Conservation (phyloP, 2,113 vertebrate species). For the Amphiprion percula region DNA sequence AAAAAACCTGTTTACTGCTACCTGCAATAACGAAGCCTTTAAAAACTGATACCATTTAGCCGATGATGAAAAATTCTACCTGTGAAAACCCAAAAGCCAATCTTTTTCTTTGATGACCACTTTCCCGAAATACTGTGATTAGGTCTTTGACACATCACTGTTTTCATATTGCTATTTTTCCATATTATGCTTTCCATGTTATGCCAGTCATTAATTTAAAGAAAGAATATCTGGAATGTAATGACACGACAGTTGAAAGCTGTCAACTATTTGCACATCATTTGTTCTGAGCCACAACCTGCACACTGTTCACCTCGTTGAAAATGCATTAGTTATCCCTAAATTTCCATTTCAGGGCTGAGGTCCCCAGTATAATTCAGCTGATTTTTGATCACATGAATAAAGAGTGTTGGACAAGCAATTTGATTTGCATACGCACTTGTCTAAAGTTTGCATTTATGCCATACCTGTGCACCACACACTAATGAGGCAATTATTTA, state of each 20-base stretch:
- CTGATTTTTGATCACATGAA: conserved; percentile 77
- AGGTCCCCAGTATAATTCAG: conserved; percentile 62
- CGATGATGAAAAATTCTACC: conserved; percentile 37
- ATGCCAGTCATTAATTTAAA: conserved; percentile 1
- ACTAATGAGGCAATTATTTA: conserved; percentile 86
- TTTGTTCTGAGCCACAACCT: conserved; percentile 55
- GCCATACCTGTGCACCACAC: conserved; percentile 75
- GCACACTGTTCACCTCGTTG: conserved; percentile 58
- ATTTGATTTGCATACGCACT: conserved; percentile 77
- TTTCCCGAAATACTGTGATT: conserved; percentile 27
- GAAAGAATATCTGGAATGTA: conserved; percentile 29
- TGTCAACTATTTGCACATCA: conserved; percentile 58
- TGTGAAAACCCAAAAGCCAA: conserved; percentile 12
- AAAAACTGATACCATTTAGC: conserved; percentile 32
- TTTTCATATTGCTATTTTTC: conserved; percentile 5
- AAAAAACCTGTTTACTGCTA: conserved; percentile 24
- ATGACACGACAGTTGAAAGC: conserved; percentile 56
- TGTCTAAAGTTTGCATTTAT: conserved; percentile 76
- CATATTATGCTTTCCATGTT: background rate
- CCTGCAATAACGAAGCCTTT: conserved; percentile 21
- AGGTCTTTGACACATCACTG: conserved; percentile 7
- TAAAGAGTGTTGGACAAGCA: conserved; percentile 77
- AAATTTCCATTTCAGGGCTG: conserved; percentile 72
- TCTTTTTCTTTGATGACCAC: conserved; percentile 9
- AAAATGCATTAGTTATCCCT: conserved; percentile 72